Base-by-base conservation (phyloP, 2,113 vertebrate species). In the Motacilla alba region DNA sequence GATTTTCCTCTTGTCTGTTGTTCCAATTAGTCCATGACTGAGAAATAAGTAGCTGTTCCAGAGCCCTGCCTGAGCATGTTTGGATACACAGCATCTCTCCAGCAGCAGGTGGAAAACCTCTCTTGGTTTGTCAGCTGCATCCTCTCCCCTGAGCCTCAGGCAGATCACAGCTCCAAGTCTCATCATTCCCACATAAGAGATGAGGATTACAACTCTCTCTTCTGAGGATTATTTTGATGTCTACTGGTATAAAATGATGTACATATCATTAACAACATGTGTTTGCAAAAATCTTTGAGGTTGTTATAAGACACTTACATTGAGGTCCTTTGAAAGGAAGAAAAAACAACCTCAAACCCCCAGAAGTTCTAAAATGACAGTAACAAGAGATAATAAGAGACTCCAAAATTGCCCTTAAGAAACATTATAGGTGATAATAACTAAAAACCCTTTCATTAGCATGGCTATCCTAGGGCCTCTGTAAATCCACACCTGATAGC, bases 51-150 rank as follows among this genome's bases (percentile, higher is more conserved):
- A 58, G 80, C 73, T 56, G 15, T 30, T 89, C 7, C 64, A 64
- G 87, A 56, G 78, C 87, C 46, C 70, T 73, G 74, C 58, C 55
- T 56, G 81, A 89, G 67, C 27, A 5, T 23, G 43, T 74, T 53
- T 27, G 59, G 84, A 44, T 39, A 85, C 62, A 73, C 76, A 94
- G 77, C 93, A 24, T 5, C 44, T 68, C 86, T 87, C 50, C 66
- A 95, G 89, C 78, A 93, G 84, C 13, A 84, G 87, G 91, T 77
- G 67, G 81, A 62, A 93, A 87, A 28, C 44, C n/a, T 85, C 73
- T 84, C 91, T 15, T 58, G 52, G 27, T 44, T 73, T 88, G 43
- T 73, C 70, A 90, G 78, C 50, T 58, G 87, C 55, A 85, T 82
- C 69, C 73, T 70, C 59, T 50, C 76, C 88, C 78, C 92, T 87